phyloP scores from a whole-genome alignment of 1,140 invertebrate genomes.

The Heliconius himera region DNA sequence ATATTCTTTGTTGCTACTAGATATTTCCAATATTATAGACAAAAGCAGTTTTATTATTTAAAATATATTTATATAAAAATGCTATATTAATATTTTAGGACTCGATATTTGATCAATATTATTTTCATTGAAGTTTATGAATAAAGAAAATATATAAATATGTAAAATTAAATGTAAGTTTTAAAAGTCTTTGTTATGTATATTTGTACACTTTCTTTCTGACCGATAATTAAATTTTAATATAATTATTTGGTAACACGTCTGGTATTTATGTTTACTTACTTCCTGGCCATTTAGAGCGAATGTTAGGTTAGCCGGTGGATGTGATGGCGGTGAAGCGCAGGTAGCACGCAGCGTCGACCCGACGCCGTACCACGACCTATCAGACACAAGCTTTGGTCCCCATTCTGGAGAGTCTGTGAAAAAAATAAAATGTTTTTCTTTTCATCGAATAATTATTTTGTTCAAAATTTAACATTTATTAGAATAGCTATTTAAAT shows the following conservation, averaged over 20 bases:
- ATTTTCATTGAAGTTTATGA: no score
- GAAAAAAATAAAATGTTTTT: no score
- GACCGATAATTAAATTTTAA: no score
- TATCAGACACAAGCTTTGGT: slow-evolving; percentile 76
- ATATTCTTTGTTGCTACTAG: slow-evolving; percentile 68
- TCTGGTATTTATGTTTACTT: slow-evolving; percentile 35
- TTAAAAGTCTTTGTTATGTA: background rate
- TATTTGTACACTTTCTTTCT: background rate
- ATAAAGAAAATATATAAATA: no score
- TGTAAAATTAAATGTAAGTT: background rate
- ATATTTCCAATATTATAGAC: no score
- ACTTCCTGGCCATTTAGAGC: slow-evolving; percentile 82
- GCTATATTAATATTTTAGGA: no score
- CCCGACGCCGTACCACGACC: slow-evolving; percentile 79
- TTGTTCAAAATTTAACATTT: no score
- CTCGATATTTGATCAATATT: no score
- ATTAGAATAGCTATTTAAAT: background rate
- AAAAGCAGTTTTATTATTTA: no score
- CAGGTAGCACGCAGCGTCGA: slow-evolving; percentile 81
- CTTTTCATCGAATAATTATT: no score
- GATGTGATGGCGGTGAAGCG: slow-evolving; percentile 78
- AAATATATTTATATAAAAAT: no score
- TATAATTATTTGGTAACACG: no score
- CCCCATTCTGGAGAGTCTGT: slow-evolving; percentile 76
- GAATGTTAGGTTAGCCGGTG: slow-evolving; percentile 82